Evolutionary conservation across 2,888 invertebrate genomes (phyloP).

Genomic region (Hetaerina titia): DNA sequence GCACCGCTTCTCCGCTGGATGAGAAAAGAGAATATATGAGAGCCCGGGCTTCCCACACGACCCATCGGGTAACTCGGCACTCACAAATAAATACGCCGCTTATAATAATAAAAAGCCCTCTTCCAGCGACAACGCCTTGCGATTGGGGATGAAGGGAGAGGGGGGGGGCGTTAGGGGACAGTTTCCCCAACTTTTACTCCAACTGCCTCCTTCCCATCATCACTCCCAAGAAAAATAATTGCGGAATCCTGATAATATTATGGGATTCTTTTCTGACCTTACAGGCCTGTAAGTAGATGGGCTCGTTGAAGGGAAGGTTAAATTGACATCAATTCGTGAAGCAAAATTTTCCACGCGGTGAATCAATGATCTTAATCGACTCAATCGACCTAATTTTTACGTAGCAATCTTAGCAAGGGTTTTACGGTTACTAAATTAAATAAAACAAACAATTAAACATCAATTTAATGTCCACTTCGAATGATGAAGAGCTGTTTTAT

Average conservation of each 20-base stretch:
- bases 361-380: too few species aligned
- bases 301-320: too few species aligned
- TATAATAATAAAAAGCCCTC: constrained; percentile 25
- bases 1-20: background rate
- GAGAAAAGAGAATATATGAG: constrained; percentile 3
- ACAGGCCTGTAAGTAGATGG: too few species aligned
- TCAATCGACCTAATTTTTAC: too few species aligned
- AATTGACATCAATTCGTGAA: too few species aligned
- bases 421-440: too few species aligned
- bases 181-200: background rate
- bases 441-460: too few species aligned
- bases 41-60: background rate
- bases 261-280: background rate
- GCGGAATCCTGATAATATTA: background rate
- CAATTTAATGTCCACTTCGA: too few species aligned
- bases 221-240: background rate
- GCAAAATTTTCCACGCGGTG: too few species aligned
- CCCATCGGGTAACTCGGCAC: constrained; percentile 53
- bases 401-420: too few species aligned
- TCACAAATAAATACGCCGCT: constrained; percentile 56
- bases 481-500: too few species aligned
- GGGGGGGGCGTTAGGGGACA: background rate
- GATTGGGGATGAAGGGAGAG: background rate
- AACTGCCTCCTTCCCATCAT: background rate
- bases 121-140: background rate